These are phyloP conservation scores for Ectemnius cavifrons DNA, from an alignment of 2,888 invertebrate genomes.

Conservation along the genomic window DNA sequence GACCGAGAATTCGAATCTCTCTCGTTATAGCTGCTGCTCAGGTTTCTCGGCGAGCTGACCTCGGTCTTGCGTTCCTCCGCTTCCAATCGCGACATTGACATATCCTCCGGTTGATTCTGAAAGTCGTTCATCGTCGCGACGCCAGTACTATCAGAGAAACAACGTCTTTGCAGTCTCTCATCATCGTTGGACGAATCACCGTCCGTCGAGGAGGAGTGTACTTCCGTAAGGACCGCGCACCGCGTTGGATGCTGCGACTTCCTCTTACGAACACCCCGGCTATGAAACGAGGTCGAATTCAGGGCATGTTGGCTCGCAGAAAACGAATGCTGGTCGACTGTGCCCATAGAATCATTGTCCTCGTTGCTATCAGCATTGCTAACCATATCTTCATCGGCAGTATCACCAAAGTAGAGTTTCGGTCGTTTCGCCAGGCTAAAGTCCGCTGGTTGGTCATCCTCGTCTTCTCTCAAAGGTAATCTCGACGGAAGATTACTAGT, in stretches of 20 bases:
- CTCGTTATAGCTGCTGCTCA: constrained; percentile 55
- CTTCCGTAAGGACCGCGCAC: constrained; percentile 82
- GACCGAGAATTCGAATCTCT: constrained; percentile 63
- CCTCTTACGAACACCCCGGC: constrained; percentile 83
- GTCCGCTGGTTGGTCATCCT: constrained; percentile 82
- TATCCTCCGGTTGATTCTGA: constrained; percentile 76
- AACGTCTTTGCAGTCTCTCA: constrained; percentile 49
- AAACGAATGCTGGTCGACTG: constrained; percentile 68
- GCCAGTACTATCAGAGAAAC: constrained; percentile 38
- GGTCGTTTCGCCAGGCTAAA: constrained; percentile 84
- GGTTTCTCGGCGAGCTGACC: constrained; percentile 63
- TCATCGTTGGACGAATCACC: constrained; percentile 82
- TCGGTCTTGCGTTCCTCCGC: constrained; percentile 69
- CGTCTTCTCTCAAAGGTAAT: constrained; percentile 70
- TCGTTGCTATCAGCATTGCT: constrained; percentile 85
- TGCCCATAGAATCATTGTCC: constrained; percentile 73
- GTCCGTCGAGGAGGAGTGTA: constrained; percentile 81
- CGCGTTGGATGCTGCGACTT: constrained; percentile 93
- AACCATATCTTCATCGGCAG: constrained; percentile 80
- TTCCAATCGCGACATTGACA: constrained; percentile 76
- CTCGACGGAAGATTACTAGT: constrained; percentile 72
- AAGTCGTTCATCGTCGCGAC: constrained; percentile 62
- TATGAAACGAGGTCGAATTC: constrained; percentile 66
- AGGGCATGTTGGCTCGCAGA: constrained; percentile 66
- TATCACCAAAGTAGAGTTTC: constrained; percentile 80